phyloP scores from a whole-genome alignment of 2,797 vertebrate species.

The Hyperoplus lanceolatus region DNA sequence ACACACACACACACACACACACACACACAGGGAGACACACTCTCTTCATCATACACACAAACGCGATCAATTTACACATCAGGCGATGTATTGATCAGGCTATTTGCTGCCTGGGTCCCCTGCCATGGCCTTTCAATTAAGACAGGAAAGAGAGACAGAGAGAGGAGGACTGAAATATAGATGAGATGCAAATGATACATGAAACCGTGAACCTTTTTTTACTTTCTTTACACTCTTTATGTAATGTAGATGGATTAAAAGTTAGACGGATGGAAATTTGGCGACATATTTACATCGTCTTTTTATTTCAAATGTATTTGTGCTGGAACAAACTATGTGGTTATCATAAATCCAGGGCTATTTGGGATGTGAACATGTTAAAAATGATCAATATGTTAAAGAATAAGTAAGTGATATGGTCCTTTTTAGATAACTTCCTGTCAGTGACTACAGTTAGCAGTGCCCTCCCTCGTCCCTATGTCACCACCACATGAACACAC shows the following conservation, averaged over 20 bases:
- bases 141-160: slow-evolving; percentile 54
- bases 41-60: slow-evolving; percentile 55
- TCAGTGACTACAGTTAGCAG: too few relatives aligned
- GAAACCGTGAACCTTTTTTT: slow-evolving; percentile 36
- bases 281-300: too few relatives aligned
- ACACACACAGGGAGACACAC: too few relatives aligned
- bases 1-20: slow-evolving; percentile 13
- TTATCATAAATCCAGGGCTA: neutral
- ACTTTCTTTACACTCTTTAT: neutral
- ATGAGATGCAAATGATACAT: slow-evolving; percentile 52
- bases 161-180: slow-evolving; percentile 60
- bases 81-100: slow-evolving; percentile 85
- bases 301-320: neutral
- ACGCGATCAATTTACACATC: slow-evolving; percentile 86
- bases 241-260: slow-evolving; percentile 29
- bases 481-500: too few relatives aligned
- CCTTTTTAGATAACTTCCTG: too few relatives aligned
- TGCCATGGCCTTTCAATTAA: slow-evolving; percentile 85
- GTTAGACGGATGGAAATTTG: neutral
- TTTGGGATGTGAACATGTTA: neutral
- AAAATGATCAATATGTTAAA: neutral
- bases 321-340: neutral
- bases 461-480: too few relatives aligned
- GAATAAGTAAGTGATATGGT: too few relatives aligned
- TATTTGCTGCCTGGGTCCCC: slow-evolving; percentile 81